Base-by-base conservation (phyloP, 2,888 invertebrate genomes). In the Syrista parreyssii region DNA sequence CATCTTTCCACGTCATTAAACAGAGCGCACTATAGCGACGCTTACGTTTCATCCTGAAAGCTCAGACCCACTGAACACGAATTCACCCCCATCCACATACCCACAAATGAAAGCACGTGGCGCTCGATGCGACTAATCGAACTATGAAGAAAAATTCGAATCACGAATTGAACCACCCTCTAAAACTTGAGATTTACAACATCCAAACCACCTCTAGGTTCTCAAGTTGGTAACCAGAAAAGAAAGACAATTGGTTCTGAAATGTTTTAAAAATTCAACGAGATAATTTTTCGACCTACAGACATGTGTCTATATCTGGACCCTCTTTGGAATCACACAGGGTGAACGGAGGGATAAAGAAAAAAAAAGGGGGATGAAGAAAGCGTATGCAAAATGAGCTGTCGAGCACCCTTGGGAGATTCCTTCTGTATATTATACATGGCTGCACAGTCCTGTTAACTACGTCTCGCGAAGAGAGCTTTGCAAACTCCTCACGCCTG, bases 401-500 rank as follows among this genome's bases (percentile, higher is more conserved):
- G 89, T 86, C 88, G 85, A 88, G 87, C 82, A 86, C 86, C 82
- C 87, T 84, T 84, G 83, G 85, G 88, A 88, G 88, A 88, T 86
- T 88, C 85, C 83, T 85, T 84, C 83, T 84, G 85, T 86, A 84
- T 86, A 89, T 89, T 88, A 87, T 89, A 86, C 88, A 88, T 85
- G 82, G 82, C 83, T 84, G 83, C 80, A 80, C 76, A 77, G 78
- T 83, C 83, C 86, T 84, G 88, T 86, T 89, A 89, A 89, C 89
- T 88, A 86, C 86, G 85, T 85, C 86, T 87, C 85, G 81, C 84
- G 85, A 85, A 81, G 80, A 89, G 86, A 87, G 89, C 87, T 89
- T 89, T 86, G 87, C 87, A 90, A 90, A 88, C 90, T 89, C 84
- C 88, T 89, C 89, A 89, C 88, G 89, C 86, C 84, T 82, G 79